Evolutionary conservation across 2,797 vertebrate genomes (phyloP), one percentile per base, ranked within the genome.

Genomic region (Phaenicophaeus curvirostris): DNA sequence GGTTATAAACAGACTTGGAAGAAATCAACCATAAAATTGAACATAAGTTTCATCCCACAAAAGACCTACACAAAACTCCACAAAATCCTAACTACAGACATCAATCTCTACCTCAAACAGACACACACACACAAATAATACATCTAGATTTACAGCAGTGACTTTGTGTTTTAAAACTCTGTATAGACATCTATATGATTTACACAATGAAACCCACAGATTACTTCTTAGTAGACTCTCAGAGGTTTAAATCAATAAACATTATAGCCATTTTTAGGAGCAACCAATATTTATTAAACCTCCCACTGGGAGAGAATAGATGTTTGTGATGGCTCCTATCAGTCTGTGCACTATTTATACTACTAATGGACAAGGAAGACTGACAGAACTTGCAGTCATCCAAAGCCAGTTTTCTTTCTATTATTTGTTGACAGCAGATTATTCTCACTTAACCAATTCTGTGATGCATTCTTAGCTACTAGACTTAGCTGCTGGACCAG

Each of bases 241-340:
- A 95, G 74, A 95, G 85, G 65, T 81, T 94, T 92, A 96, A 97
- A 97, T 97, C 98, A 96, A 98, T 98, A 97, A 96, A 89, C 78
- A 97, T 95, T 97, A 95, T 77, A 87, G 57, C 65, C 58, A 77
- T 93, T 94, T 95, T 93, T 93, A 94, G 89, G 78, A 96, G 90
- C 41, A 91, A 82, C 93, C 91, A 95, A 93, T 96, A 92, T 67
- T 95, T 84, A 77, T 55, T 76, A 86, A 93, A 87, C 21, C 82
- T 93, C 89, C 73, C 79, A 88, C 31, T 35, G 69, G 78, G 44
- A 95, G 30, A 80, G 30, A 91, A 69, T 91, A 67, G 84, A 81
- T 74, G 61, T 74, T 95, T 91, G 33, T 76, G 51, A 72, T 93
- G 93, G 85, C 93, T 96, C 85, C 89, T 90, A 44, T 88, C 85